Evolutionary conservation across 1,140 invertebrate species (phyloP), one percentile per base, ranked within the genome.

Genomic region (Cylas formicarius): DNA sequence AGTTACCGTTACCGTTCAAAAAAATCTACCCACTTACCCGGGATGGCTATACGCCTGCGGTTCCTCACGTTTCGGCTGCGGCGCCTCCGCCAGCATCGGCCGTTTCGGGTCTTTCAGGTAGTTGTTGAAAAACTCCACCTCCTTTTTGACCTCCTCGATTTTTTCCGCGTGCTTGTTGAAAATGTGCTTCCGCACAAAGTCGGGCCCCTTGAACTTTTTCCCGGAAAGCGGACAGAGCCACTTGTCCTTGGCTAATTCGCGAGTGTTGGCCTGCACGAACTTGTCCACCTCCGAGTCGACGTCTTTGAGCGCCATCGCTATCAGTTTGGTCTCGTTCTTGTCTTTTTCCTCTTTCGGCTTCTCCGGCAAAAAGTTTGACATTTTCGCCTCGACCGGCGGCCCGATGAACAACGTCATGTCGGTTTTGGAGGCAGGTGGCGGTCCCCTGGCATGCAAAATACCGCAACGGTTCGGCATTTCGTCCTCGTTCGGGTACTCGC

Each of bases 401-500:
- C 64, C 64, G 31, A 66, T 60, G 43, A 64, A 66, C 36, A 63
- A 60, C 0, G 61, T 58, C 43, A 66, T 62, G 33, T 66, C 64
- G 4, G 63, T 62, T 55, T 65, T 65, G 3, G 78, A 78, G 3
- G 77, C 74, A 1, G 92, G 88, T 3, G 88, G 76, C 13, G 82
- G 79, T 36, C 91, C 93, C 34, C 97, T 74, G 1, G 92, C 92
- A 66, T 99, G 96, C 74, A 99, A 91, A 47, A 99, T 96, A 10
- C 95, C 95, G 70, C 95, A 97, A 19, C 94, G 76, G 66, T 99
- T 97, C 0, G 97, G 97, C 96, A 99, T 99, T 63, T 97, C 94
- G 68, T 99, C 96, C 70, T 99, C 97, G 62, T 97, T 96, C 0
- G 94, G 91, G 73, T 99, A 99, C 60, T 99, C 95, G 58, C 89